Evolutionary conservation across 2,113 vertebrate species (phyloP), one percentile per base, ranked within the genome.

Genomic region (Cairina moschata): DNA sequence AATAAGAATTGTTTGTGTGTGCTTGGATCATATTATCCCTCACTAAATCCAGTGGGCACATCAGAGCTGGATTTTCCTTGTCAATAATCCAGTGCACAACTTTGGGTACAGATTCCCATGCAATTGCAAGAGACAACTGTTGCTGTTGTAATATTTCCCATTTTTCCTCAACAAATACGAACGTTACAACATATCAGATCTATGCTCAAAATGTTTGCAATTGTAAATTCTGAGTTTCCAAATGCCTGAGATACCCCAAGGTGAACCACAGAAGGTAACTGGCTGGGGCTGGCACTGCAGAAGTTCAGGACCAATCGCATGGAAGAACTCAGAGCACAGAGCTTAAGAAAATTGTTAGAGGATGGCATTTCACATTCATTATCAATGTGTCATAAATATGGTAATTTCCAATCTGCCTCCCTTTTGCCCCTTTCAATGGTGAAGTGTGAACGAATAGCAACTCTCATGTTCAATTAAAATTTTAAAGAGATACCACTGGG

Each of bases 341-440:
- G 29, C 17, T 72, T 68, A 42, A 74, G 48, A 90, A 12, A 83
- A 88, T 1, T 91, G 73, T 63, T 26, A 86, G 40, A 86, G 14
- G 32, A 86, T 50, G 60, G 34, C 29, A 90, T 68, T 84, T 93
- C 60, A 83, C 32, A 78, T 71, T 94, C 79, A 86, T 81, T 84
- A 83, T 13, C 38, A 86, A 48, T 20, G 8, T 65, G 42, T 75
- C 65, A 88, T 86, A 96, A 93, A 86, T 81, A 94, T 75, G 66
- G 29, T 88, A 86, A 96, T 96, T 93, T 86, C 60, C 75, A 68
- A 81, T 63, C 72, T 90, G 23, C n/a, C 59, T 95, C 46, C 21
- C 29, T 90, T 96, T 93, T 91, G 13, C 59, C 65, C 56, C 56
- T 68, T 84, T 72, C 31, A 48, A 72, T 60, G 31, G 52, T 34